phyloP scores from a whole-genome alignment of 1,140 invertebrate species.

The Palaemon carinicauda region DNA sequence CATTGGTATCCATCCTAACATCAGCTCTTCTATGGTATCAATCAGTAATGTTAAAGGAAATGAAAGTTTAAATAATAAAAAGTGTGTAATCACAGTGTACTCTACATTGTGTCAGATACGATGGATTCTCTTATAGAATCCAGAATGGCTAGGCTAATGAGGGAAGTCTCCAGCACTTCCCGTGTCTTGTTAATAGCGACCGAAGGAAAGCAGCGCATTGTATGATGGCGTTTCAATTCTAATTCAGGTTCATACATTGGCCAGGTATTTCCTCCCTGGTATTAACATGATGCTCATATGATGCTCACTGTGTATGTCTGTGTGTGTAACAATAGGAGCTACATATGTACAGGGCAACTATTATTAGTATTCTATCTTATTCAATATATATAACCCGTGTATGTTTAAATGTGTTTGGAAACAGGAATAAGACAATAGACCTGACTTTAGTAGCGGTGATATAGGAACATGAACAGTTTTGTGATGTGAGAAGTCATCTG shows the following conservation, averaged over 20 bases:
- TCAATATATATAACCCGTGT: constrained; percentile 42
- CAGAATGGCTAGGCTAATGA: not conserved
- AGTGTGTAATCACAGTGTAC: not conserved
- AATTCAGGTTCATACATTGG: constrained; percentile 24
- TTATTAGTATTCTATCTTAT: constrained; percentile 49
- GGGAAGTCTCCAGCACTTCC: constrained; percentile 33
- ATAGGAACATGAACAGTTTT: constrained; percentile 42
- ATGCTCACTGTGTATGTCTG: constrained; percentile 43
- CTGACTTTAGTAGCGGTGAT: constrained; percentile 31
- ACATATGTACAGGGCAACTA: constrained; percentile 52
- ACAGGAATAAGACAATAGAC: constrained; percentile 48
- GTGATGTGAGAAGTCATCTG: constrained; percentile 39
- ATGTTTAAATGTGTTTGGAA: constrained; percentile 49
- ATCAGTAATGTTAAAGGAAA: too few relatives aligned
- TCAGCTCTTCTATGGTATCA: too few relatives aligned
- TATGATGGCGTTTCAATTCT: not conserved
- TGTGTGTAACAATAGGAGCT: constrained; percentile 50
- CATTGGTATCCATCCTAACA: too few relatives aligned
- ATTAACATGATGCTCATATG: constrained; percentile 51
- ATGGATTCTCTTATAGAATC: not conserved
- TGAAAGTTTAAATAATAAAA: too few relatives aligned
- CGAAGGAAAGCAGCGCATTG: constrained; percentile 39
- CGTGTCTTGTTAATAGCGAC: constrained; percentile 26
- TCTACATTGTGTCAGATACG: not conserved
- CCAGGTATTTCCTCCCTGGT: constrained; percentile 50